Evolutionary conservation across 2,888 invertebrate genomes (phyloP).

Genomic region (Heteropelma amictum): DNA sequence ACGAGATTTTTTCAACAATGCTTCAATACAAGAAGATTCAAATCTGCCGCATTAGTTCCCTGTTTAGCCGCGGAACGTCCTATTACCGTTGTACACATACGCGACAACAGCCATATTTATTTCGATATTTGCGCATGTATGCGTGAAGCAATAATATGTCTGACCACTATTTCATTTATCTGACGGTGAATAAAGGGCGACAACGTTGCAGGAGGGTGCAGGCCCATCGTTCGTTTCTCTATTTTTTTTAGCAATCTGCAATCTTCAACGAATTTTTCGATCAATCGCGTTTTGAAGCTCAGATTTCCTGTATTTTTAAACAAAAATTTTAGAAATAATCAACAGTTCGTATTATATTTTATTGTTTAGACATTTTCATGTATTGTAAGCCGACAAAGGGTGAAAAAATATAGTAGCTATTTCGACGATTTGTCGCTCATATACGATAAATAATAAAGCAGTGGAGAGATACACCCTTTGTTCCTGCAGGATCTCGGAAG

Average conservation of each 20-base stretch:
- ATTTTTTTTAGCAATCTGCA: not conserved
- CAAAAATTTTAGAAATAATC: not conserved
- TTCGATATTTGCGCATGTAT: not conserved
- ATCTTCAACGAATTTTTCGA: not conserved
- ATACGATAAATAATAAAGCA: conserved; percentile 21
- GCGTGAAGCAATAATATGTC: conserved; percentile 2
- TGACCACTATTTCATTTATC: conserved; percentile 46
- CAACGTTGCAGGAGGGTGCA: too few relatives aligned
- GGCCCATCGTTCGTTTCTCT: too few relatives aligned
- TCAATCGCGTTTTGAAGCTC: too few relatives aligned
- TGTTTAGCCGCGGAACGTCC: conserved; percentile 64
- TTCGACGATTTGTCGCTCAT: not conserved
- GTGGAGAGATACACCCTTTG: conserved; percentile 18
- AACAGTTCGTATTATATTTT: too few relatives aligned
- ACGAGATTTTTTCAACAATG: conserved; percentile 65
- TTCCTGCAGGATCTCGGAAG: conserved; percentile 13
- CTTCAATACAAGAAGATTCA: conserved; percentile 68
- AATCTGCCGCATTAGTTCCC: conserved; percentile 74
- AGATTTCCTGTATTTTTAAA: too few relatives aligned
- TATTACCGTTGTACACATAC: conserved; percentile 72
- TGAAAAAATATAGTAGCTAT: too few relatives aligned
- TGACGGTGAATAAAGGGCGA: conserved; percentile 9
- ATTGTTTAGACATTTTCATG: too few relatives aligned
- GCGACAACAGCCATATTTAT: too few relatives aligned
- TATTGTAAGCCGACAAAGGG: too few relatives aligned